Evolutionary conservation across 2,888 invertebrate species (phyloP).

Genomic region (Eupithecia vulgata): DNA sequence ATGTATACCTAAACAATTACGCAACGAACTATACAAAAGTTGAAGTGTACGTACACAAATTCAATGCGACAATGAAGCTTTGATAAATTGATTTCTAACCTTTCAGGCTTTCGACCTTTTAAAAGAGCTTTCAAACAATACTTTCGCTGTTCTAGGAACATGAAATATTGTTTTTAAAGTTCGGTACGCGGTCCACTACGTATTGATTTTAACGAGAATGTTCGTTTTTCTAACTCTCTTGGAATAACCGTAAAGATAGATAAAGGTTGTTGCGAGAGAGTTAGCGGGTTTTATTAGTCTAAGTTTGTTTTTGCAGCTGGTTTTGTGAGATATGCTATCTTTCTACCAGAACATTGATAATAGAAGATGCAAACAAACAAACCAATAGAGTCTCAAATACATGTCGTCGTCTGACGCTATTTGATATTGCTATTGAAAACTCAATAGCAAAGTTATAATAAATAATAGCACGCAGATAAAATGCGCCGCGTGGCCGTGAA

Average conservation of each 20-base stretch:
- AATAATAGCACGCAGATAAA: too few species aligned
- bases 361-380: background rate
- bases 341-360: background rate
- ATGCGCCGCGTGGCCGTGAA: too few species aligned
- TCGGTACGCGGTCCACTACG: slow-evolving; percentile 13
- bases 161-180: slow-evolving; percentile 51
- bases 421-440: background rate
- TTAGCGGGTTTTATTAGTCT: too few species aligned
- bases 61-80: slow-evolving; percentile 54
- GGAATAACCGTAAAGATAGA: too few species aligned
- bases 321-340: background rate
- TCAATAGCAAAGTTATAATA: too few species aligned
- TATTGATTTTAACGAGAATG: background rate
- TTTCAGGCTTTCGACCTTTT: slow-evolving; percentile 60
- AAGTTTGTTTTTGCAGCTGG: too few species aligned
- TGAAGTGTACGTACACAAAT: slow-evolving; percentile 54
- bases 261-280: too few species aligned
- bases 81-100: slow-evolving; percentile 61
- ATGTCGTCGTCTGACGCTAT: background rate
- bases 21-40: slow-evolving; percentile 53
- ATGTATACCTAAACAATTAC: slow-evolving; percentile 43
- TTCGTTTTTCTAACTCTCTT: background rate
- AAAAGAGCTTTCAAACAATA: slow-evolving; percentile 50
- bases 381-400: too few species aligned
- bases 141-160: slow-evolving; percentile 65